Evolutionary conservation across 2,797 vertebrate species (phyloP), one percentile per base, ranked within the genome.

Genomic region (Alfaro cultratus): DNA sequence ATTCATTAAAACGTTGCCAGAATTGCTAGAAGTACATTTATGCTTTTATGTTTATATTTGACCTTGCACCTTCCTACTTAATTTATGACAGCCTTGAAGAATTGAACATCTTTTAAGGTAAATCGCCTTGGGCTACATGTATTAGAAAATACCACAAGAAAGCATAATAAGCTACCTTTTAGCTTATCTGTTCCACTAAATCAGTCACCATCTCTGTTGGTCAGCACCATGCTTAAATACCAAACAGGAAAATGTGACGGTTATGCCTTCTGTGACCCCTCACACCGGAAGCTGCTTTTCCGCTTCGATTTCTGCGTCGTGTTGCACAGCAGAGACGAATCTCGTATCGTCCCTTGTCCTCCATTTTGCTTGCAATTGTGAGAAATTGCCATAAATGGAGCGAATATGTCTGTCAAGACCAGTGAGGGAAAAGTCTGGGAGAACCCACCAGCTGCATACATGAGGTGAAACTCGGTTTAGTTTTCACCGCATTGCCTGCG

Each of bases 381-480:
- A 51, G 76, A 80, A 87, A 87, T 88, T 73, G 80, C 77, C 81
- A 57, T 89, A 91, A 91, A 74, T 90, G 84, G 87, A 86, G 89
- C 86, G 84, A 88, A 15, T 90, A 88, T 88, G 83, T 89, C 87
- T 86, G 88, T 90, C 88, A 86, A 80, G 75, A 79, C 80, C 76
- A 83, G 88, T 84, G 84, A 88, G 89, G 84, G 82, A 83, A 81
- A 87, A 90, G 81, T 87, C 71, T 87, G 89, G 83, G 83, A 71
- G 88, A 93, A 86, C 85, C 89, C 91, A 93, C 93, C 93, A 92
- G 82, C 73, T 46, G 45, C 74, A 89, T 64, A 85, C 85, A 88
- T 86, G 82, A 23, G 91, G 89, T 91, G 87, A 92, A 91, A 90
- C 81, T 82, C 79, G 89, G 93, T 92, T 91, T 88, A 86, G 81